Conservation (phyloP, 1,140 invertebrate genomes). For the Danaus melanippus region DNA sequence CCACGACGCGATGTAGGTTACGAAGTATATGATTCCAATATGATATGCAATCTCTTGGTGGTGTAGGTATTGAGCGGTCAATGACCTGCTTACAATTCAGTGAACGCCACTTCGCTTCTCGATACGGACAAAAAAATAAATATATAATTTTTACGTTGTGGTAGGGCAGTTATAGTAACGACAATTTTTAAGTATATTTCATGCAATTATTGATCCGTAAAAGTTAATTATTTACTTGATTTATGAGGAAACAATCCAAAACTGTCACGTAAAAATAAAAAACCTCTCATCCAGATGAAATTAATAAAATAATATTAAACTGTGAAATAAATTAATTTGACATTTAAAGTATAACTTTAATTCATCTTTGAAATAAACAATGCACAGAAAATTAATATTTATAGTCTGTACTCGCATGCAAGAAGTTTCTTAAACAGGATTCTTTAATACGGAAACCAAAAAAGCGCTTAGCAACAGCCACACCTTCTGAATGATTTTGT, state of each 20-base stretch:
- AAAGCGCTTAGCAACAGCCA: conserved; percentile 19
- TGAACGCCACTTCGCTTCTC: conserved; percentile 19
- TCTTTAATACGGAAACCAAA: too few species aligned
- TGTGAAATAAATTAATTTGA: too few species aligned
- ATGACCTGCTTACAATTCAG: conserved; percentile 28
- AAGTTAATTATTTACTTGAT: too few species aligned
- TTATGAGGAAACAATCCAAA: too few species aligned
- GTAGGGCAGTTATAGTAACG: conserved; percentile 15
- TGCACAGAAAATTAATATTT: too few species aligned
- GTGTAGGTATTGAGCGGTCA: conserved; percentile 35
- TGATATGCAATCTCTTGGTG: conserved; percentile 47
- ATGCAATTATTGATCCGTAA: not conserved
- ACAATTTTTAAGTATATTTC: conserved; percentile 1
- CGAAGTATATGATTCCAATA: conserved; percentile 46
- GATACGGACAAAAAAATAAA: conserved; percentile 15
- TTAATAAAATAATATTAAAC: too few species aligned
- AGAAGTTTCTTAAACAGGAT: too few species aligned
- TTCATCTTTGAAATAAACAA: too few species aligned
- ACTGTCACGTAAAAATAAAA: too few species aligned
- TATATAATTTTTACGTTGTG: conserved; percentile 16
- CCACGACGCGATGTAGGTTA: conserved; percentile 37
- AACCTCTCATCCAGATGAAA: too few species aligned
- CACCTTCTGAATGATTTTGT: conserved; percentile 40
- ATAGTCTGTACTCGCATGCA: too few species aligned
- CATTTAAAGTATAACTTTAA: too few species aligned